A percentile compares a stretch with the other conserved stretches of the same genome.
Conservation (phyloP, 2,888 invertebrate species). For the Orthonychiurus folsomi region DNA sequence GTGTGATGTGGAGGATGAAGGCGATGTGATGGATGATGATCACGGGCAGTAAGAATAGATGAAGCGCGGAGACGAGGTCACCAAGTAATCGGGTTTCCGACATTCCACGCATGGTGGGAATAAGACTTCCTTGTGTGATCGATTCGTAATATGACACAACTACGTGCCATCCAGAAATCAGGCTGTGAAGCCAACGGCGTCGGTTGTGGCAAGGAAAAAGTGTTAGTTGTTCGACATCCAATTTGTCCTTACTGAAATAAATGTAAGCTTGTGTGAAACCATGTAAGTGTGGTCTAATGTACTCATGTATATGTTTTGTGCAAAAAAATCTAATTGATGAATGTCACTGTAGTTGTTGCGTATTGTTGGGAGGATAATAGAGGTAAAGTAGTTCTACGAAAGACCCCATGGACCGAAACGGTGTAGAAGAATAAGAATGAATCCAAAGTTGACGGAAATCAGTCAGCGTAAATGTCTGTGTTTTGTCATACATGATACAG, state of each 20-base stretch:
- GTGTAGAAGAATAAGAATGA: constrained; percentile 13
- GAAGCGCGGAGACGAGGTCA: constrained; percentile 39
- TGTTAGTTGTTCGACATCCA: not conserved
- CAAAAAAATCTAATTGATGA: too few species aligned
- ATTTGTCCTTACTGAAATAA: not conserved
- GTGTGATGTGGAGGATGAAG: not conserved
- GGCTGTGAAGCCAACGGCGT: too few species aligned
- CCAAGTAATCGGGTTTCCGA: constrained; percentile 33
- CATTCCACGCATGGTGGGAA: not conserved
- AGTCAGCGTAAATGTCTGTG: constrained; percentile 29
- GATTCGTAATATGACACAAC: too few species aligned
- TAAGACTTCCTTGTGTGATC: too few species aligned
- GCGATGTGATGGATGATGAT: not conserved
- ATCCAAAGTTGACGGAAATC: constrained; percentile 31
- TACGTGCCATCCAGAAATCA: too few species aligned
- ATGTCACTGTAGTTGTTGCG: too few species aligned
- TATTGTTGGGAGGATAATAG: too few species aligned
- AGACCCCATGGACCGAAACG: constrained; percentile 35
- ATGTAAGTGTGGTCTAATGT: too few species aligned
- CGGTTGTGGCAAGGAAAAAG: not conserved
- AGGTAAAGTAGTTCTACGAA: not conserved
- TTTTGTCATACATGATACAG: constrained; percentile 7
- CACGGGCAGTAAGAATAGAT: constrained; percentile 17
- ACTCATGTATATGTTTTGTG: too few species aligned
- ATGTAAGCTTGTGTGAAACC: not conserved